Evolutionary conservation across 2,113 vertebrate species (phyloP).

Genomic region (Circaetus cinerascens): DNA sequence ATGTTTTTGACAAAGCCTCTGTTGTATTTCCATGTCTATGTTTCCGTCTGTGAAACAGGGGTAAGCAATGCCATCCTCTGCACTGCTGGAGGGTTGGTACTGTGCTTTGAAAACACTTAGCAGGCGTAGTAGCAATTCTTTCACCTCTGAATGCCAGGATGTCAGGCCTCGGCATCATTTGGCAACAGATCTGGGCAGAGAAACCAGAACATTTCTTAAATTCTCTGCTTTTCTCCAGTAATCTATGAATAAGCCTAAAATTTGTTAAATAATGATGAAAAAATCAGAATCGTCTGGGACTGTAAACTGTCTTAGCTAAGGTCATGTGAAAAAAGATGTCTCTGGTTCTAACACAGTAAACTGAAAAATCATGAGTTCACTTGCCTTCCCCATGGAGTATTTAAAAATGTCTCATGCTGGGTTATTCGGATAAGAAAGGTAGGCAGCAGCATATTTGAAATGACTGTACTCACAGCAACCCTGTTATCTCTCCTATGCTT

Average conservation of each 20-base stretch:
- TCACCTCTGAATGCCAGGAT: background rate
- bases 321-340: background rate
- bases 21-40: background rate
- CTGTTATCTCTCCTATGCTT: background rate
- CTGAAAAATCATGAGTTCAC: background rate
- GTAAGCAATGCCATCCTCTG: background rate
- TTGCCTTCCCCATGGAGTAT: background rate
- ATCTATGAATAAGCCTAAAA: background rate
- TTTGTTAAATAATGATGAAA: background rate
- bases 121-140: background rate
- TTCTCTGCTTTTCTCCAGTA: background rate
- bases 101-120: background rate
- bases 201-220: background rate
- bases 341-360: background rate
- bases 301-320: conserved; percentile 5
- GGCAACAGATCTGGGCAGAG: background rate
- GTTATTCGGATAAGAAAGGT: background rate
- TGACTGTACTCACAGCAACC: background rate
- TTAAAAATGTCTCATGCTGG: background rate
- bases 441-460: background rate
- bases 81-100: background rate
- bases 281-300: background rate
- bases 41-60: background rate
- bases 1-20: background rate
- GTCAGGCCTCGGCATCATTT: background rate